Base-by-base conservation (phyloP, 2,888 invertebrate species). In the Adelognathus sp. region DNA sequence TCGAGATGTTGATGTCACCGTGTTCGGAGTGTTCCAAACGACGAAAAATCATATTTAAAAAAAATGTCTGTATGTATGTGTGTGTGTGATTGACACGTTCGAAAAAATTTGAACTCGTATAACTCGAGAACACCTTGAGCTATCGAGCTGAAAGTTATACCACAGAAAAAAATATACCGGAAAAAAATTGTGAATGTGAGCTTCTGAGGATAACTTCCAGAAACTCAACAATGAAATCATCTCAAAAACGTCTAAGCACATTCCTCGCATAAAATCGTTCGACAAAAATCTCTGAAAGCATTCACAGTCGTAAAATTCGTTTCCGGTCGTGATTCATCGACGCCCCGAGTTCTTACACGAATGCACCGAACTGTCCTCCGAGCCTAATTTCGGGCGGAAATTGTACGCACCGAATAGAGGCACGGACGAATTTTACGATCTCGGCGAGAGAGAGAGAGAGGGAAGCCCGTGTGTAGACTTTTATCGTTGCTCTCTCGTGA, bases 401-500 rank as follows among this genome's bases (percentile, higher is more conserved):
- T 11, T 18, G 18, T 9, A 11, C 21, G n/a, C n/a, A n/a, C 18
- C 52, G 18, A 39, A 54, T 33, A 63, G 50, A n/a, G 14, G n/a
- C 36, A 24, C 16, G 27, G 3, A 27, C 18, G 63, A 5, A 46
- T 41, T 54, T 54, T 24, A 66, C 54, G 66, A 66, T n/a, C n/a
- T n/a, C n/a, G n/a, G n/a, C 29, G 46, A 44, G 70, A 11, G 14
- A 69, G 44, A 60, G 54, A 27, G 54, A 64, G n/a, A n/a, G n/a
- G n/a, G n/a, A 36, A 14, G 14, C 18, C 21, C 46, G 21, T 46
- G 21, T 21, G 16, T n/a, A n/a, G 31, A 21, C 39, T 27, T 44
- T 60, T 44, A 56, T 72, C 60, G 70, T 73, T 39, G 5, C 11
- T 58, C 52, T 70, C 66, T 74, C 69, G 78, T 78, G 70, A 78